phyloP scores from a whole-genome alignment of 37 sponge, comb jelly and placozoan species.

The Cladorhizidae sp. region DNA sequence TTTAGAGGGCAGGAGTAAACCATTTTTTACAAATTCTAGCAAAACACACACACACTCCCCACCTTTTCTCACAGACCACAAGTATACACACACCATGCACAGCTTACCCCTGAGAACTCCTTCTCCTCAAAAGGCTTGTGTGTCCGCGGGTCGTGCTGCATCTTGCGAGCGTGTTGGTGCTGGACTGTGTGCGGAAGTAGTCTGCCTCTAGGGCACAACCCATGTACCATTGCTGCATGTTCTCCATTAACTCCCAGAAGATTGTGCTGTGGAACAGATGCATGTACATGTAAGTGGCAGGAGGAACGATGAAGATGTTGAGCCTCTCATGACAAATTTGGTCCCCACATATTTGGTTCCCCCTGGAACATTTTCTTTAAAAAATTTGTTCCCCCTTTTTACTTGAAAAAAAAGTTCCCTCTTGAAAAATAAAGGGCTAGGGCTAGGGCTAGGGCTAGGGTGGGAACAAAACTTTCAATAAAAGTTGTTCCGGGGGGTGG shows the following conservation, averaged over 20 bases:
- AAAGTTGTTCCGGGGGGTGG: no score
- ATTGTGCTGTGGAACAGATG: no score
- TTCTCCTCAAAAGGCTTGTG: slow-evolving; percentile 48
- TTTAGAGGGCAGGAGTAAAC: no score
- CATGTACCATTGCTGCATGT: slow-evolving; percentile 61
- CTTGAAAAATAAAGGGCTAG: no score
- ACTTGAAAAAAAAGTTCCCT: no score
- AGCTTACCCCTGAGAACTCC: slow-evolving; percentile 18
- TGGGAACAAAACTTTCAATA: no score
- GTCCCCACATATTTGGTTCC: no score
- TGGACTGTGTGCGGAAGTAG: slow-evolving; percentile 6
- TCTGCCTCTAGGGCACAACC: slow-evolving; percentile 43
- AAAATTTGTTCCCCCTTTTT: no score
- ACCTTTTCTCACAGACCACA: background rate
- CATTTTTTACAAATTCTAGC: no score
- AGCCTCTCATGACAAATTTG: no score
- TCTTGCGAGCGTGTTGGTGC: slow-evolving; percentile 7
- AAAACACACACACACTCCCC: background rate
- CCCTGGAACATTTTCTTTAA: no score
- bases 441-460: no score
- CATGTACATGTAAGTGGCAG: background rate
- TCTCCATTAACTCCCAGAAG: slow-evolving; percentile 80
- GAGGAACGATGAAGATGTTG: background rate
- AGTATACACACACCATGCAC: background rate
- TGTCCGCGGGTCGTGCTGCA: slow-evolving; percentile 46